phyloP scores from a whole-genome alignment of 2,113 vertebrate species.

The Egretta garzetta region DNA sequence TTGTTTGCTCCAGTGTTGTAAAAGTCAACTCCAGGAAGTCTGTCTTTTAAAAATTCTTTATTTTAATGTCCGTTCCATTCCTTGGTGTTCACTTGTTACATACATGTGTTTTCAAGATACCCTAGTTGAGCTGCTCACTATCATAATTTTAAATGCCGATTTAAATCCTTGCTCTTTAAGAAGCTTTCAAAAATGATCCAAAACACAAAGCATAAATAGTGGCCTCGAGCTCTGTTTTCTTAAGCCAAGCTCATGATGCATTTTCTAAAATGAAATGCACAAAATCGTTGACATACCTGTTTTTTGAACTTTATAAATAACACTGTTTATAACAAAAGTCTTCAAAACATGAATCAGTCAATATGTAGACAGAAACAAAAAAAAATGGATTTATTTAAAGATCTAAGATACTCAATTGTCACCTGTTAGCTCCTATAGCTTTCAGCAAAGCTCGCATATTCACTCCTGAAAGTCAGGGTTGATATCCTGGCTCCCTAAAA shows the following conservation, averaged over 20 bases:
- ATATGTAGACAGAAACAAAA: neutral
- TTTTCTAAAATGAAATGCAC: slow-evolving; percentile 21
- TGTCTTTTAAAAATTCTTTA: slow-evolving; percentile 19
- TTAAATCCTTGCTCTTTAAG: neutral
- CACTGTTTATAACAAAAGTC: neutral
- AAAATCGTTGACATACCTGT: neutral
- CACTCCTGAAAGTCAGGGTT: neutral
- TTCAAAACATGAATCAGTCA: neutral
- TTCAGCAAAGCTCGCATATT: neutral
- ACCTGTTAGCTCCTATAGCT: neutral
- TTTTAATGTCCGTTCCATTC: neutral
- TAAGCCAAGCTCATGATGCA: neutral
- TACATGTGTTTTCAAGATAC: slow-evolving; percentile 2
- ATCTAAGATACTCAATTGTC: neutral
- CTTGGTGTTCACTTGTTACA: neutral
- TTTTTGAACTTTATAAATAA: slow-evolving; percentile 4
- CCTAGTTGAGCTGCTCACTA: neutral
- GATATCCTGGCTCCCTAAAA: neutral
- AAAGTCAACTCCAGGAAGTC: neutral
- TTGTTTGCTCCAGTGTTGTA: slow-evolving; percentile 26
- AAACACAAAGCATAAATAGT: slow-evolving; percentile 54
- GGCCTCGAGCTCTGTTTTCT: slow-evolving; percentile 28
- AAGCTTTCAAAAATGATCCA: slow-evolving; percentile 37
- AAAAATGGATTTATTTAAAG: neutral
- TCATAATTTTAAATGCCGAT: neutral